A percentile compares a stretch with the other conserved stretches of the same genome.
Conservation (phyloP, 2,888 invertebrate genomes). For the Epiblema foenella region DNA sequence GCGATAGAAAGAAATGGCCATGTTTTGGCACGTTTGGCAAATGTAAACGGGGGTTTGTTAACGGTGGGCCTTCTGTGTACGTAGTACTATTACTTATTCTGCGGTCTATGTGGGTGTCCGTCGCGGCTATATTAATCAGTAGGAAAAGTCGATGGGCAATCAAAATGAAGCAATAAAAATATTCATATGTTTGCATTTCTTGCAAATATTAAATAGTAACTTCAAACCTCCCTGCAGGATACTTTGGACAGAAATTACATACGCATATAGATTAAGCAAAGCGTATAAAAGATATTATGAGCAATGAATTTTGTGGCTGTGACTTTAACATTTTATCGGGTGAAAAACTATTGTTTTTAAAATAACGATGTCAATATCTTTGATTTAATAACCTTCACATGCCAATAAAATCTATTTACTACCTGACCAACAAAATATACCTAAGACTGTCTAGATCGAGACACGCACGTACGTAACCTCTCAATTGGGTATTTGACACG, state of each 20-base stretch:
- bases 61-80: too few species aligned
- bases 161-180: background rate
- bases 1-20: too few species aligned
- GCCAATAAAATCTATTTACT: slow-evolving; percentile 13
- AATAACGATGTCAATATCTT: background rate
- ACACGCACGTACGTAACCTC: too few species aligned
- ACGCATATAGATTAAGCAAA: background rate
- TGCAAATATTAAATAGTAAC: background rate
- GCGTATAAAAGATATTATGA: background rate
- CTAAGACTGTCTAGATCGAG: too few species aligned
- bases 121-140: slow-evolving; percentile 6
- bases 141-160: background rate
- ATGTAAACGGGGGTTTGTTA: too few species aligned
- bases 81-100: too few species aligned
- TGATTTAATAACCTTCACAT: slow-evolving; percentile 9
- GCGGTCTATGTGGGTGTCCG: slow-evolving; percentile 30
- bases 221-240: background rate
- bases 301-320: slow-evolving; percentile 26
- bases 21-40: too few species aligned
- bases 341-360: background rate
- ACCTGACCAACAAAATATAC: background rate
- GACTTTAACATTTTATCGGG: slow-evolving; percentile 10
- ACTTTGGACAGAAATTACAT: background rate
- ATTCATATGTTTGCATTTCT: background rate
- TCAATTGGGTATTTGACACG: too few species aligned